Conservation (phyloP, 2,888 invertebrate species). For the Dexiosoma caninum region DNA sequence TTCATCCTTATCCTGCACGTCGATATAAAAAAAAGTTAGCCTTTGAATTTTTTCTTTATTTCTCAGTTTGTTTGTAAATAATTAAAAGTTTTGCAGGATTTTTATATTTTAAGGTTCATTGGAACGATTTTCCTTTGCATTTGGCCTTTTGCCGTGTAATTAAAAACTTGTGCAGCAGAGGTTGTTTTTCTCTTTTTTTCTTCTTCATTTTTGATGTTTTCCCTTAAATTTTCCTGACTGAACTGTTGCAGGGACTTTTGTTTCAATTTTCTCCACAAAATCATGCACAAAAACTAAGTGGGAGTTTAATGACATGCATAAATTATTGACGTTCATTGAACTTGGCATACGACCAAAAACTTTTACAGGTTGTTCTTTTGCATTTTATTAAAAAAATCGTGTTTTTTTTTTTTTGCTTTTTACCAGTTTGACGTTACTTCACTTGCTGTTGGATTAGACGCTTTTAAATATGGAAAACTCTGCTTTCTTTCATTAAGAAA, state of each 20-base stretch:
- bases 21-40: not conserved
- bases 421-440: no score
- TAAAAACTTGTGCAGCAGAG: conserved; percentile 34
- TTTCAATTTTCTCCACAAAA: conserved; percentile 12
- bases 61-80: conserved; percentile 33
- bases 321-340: conserved; percentile 62
- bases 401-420: not conserved
- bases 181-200: not conserved
- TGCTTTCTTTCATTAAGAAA: no score
- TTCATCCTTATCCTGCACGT: not conserved
- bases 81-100: conserved; percentile 31
- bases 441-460: not conserved
- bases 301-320: conserved; percentile 60
- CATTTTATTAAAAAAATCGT: not conserved
- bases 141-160: conserved; percentile 37
- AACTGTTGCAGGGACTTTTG: conserved; percentile 27
- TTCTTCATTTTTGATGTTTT: not conserved
- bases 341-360: conserved; percentile 60
- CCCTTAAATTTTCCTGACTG: not conserved
- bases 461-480: conserved; percentile 33
- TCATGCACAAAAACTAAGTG: conserved; percentile 8
- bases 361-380: conserved; percentile 42
- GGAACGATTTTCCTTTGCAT: conserved; percentile 17
- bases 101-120: conserved; percentile 55
- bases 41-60: not conserved